These are phyloP conservation scores for Harpalus rubripes DNA, from an alignment of 2,888 invertebrate species.

Conservation along the genomic window DNA sequence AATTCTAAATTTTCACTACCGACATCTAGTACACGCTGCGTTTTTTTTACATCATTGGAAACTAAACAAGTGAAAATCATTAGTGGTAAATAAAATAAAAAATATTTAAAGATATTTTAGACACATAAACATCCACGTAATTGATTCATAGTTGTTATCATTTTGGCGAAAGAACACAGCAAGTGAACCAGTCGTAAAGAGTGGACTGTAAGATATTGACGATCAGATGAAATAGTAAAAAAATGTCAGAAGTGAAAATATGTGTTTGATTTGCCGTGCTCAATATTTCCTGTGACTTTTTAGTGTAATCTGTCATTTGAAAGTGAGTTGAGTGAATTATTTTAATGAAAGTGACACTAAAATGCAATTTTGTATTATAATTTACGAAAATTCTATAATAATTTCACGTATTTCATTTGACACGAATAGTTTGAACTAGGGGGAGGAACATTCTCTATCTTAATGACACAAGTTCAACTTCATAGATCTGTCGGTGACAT, in stretches of 20 bases:
- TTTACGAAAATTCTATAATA: slow-evolving; percentile 27
- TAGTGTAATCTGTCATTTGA: slow-evolving; percentile 55
- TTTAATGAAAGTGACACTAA: slow-evolving; percentile 39
- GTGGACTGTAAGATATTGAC: slow-evolving; percentile 29
- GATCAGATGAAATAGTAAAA: slow-evolving; percentile 47
- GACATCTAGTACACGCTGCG: slow-evolving; percentile 25
- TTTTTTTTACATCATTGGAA: slow-evolving; percentile 21
- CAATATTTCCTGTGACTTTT: slow-evolving; percentile 49
- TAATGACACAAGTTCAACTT: slow-evolving; percentile 36
- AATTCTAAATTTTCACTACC: slow-evolving; percentile 28
- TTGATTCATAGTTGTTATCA: slow-evolving; percentile 36
- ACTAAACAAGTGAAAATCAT: background rate
- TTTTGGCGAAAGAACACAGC: slow-evolving; percentile 33
- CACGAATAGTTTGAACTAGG: slow-evolving; percentile 52
- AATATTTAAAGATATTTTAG: background rate
- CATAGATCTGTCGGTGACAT: slow-evolving; percentile 31
- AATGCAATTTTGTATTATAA: slow-evolving; percentile 1
- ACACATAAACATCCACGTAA: slow-evolving; percentile 32
- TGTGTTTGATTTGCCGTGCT: slow-evolving; percentile 46
- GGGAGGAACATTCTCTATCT: slow-evolving; percentile 61
- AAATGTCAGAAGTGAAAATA: slow-evolving; percentile 55
- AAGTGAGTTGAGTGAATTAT: slow-evolving; percentile 57
- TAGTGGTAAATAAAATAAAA: slow-evolving; percentile 27
- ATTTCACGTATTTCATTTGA: slow-evolving; percentile 42
- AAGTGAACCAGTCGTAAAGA: slow-evolving; percentile 5